Conservation (phyloP, 1,140 invertebrate species). For the Proales similis region DNA sequence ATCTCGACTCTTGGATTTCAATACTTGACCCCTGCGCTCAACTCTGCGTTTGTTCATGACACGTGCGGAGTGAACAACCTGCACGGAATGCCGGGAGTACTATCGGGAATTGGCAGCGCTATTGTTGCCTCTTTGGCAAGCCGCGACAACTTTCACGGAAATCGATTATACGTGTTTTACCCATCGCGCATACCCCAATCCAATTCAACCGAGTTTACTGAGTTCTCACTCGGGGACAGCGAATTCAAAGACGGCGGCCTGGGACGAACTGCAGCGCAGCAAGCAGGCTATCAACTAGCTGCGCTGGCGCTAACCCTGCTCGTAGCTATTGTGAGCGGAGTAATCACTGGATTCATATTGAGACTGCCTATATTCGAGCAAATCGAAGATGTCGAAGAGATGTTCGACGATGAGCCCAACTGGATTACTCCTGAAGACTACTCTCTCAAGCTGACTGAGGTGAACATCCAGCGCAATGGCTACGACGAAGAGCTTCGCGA, state of each 20-base stretch:
- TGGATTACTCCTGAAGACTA: conserved; percentile 34
- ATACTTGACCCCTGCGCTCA: conserved; percentile 66
- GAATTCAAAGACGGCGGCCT: conserved; percentile 52
- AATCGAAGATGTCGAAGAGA: conserved; percentile 28
- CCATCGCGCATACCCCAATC: conserved; percentile 54
- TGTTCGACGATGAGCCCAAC: conserved; percentile 37
- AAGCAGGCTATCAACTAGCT: conserved; percentile 70
- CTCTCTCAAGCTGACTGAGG: conserved; percentile 30
- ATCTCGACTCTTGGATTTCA: conserved; percentile 77
- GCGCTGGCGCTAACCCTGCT: conserved; percentile 64
- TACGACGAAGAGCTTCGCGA: conserved; percentile 32
- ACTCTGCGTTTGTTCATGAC: conserved; percentile 26
- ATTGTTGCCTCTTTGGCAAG: conserved; percentile 62
- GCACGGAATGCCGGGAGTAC: conserved; percentile 84
- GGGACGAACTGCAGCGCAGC: conserved; percentile 61
- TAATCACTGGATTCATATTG: conserved; percentile 65
- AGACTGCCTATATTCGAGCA: conserved; percentile 10
- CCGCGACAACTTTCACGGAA: conserved; percentile 23
- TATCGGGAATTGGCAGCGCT: conserved; percentile 70
- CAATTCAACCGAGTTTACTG: conserved; percentile 44
- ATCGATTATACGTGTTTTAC: conserved; percentile 55
- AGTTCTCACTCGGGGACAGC: conserved; percentile 41
- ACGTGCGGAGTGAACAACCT: conserved; percentile 76
- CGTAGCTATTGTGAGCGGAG: conserved; percentile 66
- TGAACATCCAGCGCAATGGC: conserved; percentile 6